Conservation (phyloP, 2,797 vertebrate species). For the Pseudochirops corinnae region DNA sequence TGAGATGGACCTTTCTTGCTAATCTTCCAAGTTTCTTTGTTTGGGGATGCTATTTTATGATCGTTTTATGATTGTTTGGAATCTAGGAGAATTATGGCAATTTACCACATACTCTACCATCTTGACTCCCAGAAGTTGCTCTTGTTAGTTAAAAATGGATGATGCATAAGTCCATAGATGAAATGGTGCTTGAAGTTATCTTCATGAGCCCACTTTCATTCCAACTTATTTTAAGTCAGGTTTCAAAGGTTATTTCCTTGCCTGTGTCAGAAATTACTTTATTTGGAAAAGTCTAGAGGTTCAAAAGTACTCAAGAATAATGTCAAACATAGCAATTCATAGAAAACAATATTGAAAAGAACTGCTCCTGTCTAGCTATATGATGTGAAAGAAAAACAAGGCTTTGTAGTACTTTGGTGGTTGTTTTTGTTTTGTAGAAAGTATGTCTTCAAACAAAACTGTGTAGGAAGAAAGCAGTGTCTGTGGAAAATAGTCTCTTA, state of each 20-base stretch:
- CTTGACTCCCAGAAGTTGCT: no score
- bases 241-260: background rate
- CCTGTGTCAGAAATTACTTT: slow-evolving; percentile 3
- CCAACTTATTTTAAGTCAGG: background rate
- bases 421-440: slow-evolving; percentile 1
- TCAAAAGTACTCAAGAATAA: background rate
- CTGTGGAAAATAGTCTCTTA: background rate
- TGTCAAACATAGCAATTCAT: background rate
- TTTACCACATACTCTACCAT: no score
- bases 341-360: slow-evolving; percentile 14
- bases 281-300: background rate
- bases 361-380: background rate
- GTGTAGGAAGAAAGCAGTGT: background rate
- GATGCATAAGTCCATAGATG: background rate
- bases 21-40: no score
- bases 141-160: background rate
- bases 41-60: no score
- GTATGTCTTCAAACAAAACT: background rate
- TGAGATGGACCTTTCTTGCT: no score
- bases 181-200: slow-evolving; percentile 22
- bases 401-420: background rate
- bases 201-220: background rate
- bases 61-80: no score
- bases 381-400: slow-evolving; percentile 31
- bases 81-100: no score